Evolutionary conservation across 2,797 vertebrate genomes (phyloP).

Genomic region (Nothura maculosa): DNA sequence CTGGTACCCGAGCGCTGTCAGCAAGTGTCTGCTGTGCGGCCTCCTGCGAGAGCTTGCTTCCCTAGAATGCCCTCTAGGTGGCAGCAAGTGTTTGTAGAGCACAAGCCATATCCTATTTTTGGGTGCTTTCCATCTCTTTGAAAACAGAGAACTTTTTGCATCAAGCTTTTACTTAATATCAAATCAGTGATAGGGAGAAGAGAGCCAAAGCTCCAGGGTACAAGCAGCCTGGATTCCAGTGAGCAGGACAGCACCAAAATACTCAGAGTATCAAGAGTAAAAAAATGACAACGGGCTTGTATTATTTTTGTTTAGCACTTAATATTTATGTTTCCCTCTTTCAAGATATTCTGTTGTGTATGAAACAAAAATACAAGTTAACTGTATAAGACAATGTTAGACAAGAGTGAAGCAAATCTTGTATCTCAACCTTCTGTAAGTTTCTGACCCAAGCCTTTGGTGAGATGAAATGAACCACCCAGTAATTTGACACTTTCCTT

Average conservation of each 20-base stretch:
- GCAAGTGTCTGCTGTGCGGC: not conserved
- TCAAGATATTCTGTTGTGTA: not conserved
- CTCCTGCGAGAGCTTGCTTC: not conserved
- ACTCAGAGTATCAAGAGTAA: not conserved
- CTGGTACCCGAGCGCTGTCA: rapidly evolving
- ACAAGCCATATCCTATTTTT: rapidly evolving
- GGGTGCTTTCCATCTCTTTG: not conserved
- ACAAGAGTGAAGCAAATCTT: not conserved
- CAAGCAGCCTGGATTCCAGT: not conserved
- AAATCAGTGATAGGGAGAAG: not conserved
- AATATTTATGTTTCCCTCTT: not conserved
- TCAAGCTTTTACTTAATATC: not conserved
- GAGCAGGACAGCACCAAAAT: not conserved
- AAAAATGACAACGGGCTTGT: not conserved
- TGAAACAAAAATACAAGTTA: not conserved
- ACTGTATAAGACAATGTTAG: not conserved
- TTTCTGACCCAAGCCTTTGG: not conserved
- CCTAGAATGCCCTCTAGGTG: not conserved
- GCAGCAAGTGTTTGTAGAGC: not conserved
- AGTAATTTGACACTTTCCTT: not conserved
- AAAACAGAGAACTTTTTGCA: not conserved
- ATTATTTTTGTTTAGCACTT: not conserved
- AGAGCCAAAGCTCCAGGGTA: not conserved
- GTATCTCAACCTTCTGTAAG: not conserved
- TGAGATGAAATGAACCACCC: not conserved